These are phyloP conservation scores for Yponomeuta malinellus DNA, from an alignment of 2,888 invertebrate genomes.

Conservation along the genomic window DNA sequence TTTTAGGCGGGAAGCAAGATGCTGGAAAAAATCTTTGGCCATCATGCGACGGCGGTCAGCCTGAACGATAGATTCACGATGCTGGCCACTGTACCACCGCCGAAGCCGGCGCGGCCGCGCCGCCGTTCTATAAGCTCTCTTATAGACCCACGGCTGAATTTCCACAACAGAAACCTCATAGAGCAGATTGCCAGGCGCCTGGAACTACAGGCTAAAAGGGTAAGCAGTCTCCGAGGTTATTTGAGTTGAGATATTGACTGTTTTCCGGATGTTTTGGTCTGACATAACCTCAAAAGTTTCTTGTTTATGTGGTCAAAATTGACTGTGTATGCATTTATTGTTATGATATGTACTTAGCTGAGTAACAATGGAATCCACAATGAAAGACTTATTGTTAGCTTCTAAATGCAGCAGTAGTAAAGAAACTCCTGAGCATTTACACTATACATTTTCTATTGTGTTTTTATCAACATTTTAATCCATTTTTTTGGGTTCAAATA, in stretches of 20 bases:
- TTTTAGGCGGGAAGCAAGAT: constrained; percentile 30
- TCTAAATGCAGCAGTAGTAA: no score
- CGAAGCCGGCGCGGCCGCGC: constrained; percentile 22
- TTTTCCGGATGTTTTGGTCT: neutral
- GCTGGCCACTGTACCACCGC: constrained; percentile 32
- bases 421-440: no score
- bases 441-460: no score
- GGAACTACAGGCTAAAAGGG: constrained; percentile 43
- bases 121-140: constrained; percentile 19
- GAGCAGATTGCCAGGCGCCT: constrained; percentile 47
- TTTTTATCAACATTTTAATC: no score
- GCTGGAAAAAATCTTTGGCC: constrained; percentile 57
- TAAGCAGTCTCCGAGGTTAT: constrained; percentile 25
- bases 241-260: no score
- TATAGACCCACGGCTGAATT: constrained; percentile 24
- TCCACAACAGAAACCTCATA: constrained; percentile 35
- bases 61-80: constrained; percentile 53
- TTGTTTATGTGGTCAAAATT: neutral
- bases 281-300: constrained; percentile 4
- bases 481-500: no score
- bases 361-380: no score
- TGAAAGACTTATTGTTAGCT: no score
- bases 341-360: no score
- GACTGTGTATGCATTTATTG: neutral
- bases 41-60: constrained; percentile 60